phyloP scores from a whole-genome alignment of 2,797 vertebrate species.

The Notamacropus eugenii region DNA sequence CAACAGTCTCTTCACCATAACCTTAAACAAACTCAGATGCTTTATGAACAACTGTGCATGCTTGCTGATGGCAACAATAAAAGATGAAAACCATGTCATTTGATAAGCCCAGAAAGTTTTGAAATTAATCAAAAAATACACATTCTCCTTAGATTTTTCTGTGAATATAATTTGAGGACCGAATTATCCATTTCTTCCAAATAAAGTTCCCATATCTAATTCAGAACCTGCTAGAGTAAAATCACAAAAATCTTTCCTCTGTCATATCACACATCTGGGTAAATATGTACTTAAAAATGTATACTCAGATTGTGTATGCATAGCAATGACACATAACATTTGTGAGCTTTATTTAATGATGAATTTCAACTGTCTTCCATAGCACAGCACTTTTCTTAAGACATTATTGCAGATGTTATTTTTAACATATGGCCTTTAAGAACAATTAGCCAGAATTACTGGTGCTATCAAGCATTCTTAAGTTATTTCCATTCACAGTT shows the following conservation, averaged over 20 bases:
- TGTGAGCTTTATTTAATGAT: conserved; percentile 7
- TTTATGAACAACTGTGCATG: not conserved
- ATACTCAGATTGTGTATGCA: not conserved
- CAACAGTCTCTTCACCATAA: not conserved
- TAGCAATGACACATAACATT: not conserved
- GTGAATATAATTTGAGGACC: not conserved
- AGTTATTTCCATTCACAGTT: conserved; percentile 43
- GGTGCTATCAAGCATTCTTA: not conserved
- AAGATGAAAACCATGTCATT: not conserved
- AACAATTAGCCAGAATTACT: conserved; percentile 59
- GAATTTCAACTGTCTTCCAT: conserved; percentile 1
- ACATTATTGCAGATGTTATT: conserved; percentile 14
- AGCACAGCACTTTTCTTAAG: not conserved
- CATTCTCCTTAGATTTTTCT: not conserved
- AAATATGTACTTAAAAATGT: not conserved
- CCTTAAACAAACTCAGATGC: not conserved
- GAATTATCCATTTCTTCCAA: conserved; percentile 24
- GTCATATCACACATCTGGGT: not conserved
- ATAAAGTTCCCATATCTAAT: not conserved
- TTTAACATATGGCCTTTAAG: conserved; percentile 33
- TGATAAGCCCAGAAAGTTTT: not conserved
- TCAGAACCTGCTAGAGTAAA: conserved; percentile 39
- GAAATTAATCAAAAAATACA: not conserved
- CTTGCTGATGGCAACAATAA: not conserved
- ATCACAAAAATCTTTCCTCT: not conserved